Base-by-base conservation (phyloP, 2,113 vertebrate species). In the Embiotoca jacksoni region DNA sequence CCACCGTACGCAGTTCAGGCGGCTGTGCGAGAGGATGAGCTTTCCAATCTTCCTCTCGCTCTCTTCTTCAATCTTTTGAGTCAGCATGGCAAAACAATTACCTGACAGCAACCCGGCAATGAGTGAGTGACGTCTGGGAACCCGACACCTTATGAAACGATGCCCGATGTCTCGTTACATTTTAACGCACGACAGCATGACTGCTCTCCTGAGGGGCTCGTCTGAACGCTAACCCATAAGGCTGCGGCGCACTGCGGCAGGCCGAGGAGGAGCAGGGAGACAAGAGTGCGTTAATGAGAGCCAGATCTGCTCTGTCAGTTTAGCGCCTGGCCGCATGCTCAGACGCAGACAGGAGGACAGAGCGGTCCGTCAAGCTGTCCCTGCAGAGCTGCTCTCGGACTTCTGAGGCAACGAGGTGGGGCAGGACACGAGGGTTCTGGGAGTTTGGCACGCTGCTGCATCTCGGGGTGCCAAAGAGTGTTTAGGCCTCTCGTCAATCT, bases 71-170 rank as follows among this genome's bases (percentile, higher is more conserved):
- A 62, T 64, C 71, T 59, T 36, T 23, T 39, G 53, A 73, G 63
- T 50, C 70, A 61, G 59, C 82, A 86, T 85, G 85, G 90, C 89
- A 83, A 89, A 92, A 83, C 86, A 85, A 88, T 93, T 81, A 90
- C 75, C 75, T 81, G 88, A 91, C 74, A 84, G 88, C 36, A 49
- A 72, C 63, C 35, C 13, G 44, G 71, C 72, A 78, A 56, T 39
- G 71, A 85, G 63, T 81, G 91, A 89, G 84, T 88, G 90, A 91
- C 61, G 83, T 88, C 74, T 66, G 60, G 84, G 75, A 93, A 93
- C 78, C 75, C 47, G 23, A 93, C 89, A 93, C 92, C 87, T 89
- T 82, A 84, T 91, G 91, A 92, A 94, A 92, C 79, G 54, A 88
- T 85, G 86, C 50, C 83, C 68, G 64, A 76, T 14, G 83, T 90